phyloP scores from a whole-genome alignment of 2,888 invertebrate species.

The Polylopha cassiicola region DNA sequence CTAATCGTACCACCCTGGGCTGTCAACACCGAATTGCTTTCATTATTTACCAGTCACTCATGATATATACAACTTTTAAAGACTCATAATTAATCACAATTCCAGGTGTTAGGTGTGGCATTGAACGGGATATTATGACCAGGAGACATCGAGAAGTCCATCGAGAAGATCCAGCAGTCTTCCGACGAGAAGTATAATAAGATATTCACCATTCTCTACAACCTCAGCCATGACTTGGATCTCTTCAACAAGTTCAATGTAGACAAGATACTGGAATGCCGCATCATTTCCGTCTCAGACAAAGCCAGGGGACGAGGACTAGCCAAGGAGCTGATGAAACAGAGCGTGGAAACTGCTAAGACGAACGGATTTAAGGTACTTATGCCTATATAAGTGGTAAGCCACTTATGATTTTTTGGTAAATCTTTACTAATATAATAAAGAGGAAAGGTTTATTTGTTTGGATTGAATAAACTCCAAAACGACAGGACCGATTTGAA shows the following conservation, averaged over 20 bases:
- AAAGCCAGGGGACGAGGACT: slow-evolving; percentile 84
- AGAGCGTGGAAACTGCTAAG: slow-evolving; percentile 81
- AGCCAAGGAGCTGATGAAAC: slow-evolving; percentile 82
- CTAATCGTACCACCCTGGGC: too few species aligned
- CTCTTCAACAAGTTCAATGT: slow-evolving; percentile 81
- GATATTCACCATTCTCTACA: slow-evolving; percentile 86
- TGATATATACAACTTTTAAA: too few species aligned
- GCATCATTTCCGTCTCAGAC: slow-evolving; percentile 87
- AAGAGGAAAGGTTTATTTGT: too few species aligned
- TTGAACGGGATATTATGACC: slow-evolving; percentile 85
- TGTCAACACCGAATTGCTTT: too few species aligned
- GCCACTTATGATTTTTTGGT: too few species aligned
- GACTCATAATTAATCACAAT: slow-evolving; percentile 22
- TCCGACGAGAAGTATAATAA: slow-evolving; percentile 85
- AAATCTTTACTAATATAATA: too few species aligned
- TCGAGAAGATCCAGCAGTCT: slow-evolving; percentile 81
- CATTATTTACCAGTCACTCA: too few species aligned
- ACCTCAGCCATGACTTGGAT: slow-evolving; percentile 81
- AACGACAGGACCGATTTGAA: too few species aligned
- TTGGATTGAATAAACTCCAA: too few species aligned
- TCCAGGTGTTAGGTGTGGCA: slow-evolving; percentile 86
- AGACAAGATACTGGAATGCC: slow-evolving; percentile 85
- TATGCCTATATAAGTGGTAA: slow-evolving; percentile 24
- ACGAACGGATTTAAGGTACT: slow-evolving; percentile 82
- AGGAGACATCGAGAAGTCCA: slow-evolving; percentile 83